These are phyloP conservation scores for Cnemophilus loriae DNA, from an alignment of 2,113 vertebrate species.

Conservation along the genomic window DNA sequence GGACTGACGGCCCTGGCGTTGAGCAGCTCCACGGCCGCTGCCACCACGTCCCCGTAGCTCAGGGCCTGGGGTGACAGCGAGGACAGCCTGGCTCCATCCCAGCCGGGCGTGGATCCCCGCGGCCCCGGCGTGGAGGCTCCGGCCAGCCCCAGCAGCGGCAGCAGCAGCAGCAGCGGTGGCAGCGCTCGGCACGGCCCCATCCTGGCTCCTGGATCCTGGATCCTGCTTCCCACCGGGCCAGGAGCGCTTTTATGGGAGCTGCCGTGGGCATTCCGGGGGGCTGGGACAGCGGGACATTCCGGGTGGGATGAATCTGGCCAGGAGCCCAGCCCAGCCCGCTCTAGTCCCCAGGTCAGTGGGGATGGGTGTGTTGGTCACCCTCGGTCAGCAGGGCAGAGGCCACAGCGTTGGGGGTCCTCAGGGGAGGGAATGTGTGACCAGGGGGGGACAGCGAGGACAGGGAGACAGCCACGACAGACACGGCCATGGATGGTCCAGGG, in stretches of 20 bases:
- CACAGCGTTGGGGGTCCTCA: rapidly evolving
- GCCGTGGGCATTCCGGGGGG: rapidly evolving
- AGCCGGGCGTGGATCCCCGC: rapidly evolving
- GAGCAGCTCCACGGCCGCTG: neutral
- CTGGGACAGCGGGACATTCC: neutral
- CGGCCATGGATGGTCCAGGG: rapidly evolving
- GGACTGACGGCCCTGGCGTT: neutral
- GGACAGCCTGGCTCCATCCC: rapidly evolving
- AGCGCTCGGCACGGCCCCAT: neutral
- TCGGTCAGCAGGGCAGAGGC: neutral
- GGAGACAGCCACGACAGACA: neutral
- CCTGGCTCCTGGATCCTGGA: neutral
- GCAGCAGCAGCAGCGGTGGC: neutral
- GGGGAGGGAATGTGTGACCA: rapidly evolving
- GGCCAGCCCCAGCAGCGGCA: neutral
- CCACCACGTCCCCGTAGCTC: rapidly evolving
- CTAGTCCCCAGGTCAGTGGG: rapidly evolving
- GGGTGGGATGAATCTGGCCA: rapidly evolving
- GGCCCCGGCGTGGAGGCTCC: neutral
- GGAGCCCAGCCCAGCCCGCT: neutral
- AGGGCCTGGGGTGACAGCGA: rapidly evolving
- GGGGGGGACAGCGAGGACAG: neutral
- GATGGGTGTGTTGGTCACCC: neutral
- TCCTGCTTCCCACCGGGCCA: rapidly evolving
- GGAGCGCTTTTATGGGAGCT: neutral